These are phyloP conservation scores for Trichosurus vulpecula DNA, from an alignment of 2,797 vertebrate species.

Conservation along the genomic window DNA sequence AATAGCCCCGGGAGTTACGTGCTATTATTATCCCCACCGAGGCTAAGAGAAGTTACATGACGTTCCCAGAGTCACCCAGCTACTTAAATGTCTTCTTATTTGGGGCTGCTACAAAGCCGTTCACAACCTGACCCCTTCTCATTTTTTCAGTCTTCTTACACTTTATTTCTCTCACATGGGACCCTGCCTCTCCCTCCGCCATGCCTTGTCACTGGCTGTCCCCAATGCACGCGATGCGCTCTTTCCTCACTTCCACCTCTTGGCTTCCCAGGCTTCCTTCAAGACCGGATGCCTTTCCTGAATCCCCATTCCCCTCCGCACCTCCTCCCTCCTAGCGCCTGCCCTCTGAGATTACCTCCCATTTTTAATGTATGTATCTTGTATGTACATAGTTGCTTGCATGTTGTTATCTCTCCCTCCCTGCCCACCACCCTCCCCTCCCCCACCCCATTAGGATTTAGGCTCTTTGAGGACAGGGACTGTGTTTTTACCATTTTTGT, in stretches of 20 bases:
- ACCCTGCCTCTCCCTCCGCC: not conserved
- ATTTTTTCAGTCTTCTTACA: not conserved
- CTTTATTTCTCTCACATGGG: not conserved
- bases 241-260: not conserved
- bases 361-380: not conserved
- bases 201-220: not conserved
- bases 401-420: not conserved
- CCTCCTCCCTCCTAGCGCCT: not conserved
- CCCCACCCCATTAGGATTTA: not conserved
- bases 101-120: not conserved
- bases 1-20: not conserved
- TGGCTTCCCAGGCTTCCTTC: not conserved
- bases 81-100: not conserved
- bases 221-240: not conserved
- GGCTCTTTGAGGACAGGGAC: not conserved
- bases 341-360: not conserved
- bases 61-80: not conserved
- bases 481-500: not conserved
- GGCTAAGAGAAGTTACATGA: not conserved
- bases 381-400: not conserved
- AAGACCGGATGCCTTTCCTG: not conserved
- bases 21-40: not conserved
- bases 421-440: accelerated
- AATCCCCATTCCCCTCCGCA: not conserved
- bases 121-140: not conserved